Evolutionary conservation across 2,888 invertebrate genomes (phyloP), one percentile per base, ranked within the genome.

Genomic region (Tenthredo distinguenda): DNA sequence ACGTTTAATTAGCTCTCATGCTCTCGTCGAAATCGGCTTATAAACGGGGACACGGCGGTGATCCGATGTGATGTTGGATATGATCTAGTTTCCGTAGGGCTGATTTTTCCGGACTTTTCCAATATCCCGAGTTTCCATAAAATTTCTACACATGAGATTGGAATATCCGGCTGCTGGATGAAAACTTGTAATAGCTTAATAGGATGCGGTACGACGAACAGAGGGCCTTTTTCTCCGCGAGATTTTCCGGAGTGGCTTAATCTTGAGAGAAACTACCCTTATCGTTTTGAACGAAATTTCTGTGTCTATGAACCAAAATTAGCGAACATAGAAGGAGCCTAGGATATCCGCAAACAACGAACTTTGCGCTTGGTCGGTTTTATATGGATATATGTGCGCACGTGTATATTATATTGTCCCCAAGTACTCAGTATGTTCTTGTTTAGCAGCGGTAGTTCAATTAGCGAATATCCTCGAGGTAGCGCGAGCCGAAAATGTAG

Each of bases 381-480:
- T 76, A 43, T 4, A 15, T 40, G 47, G 26, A 76, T 47, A 76
- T n/a, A 71, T 71, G 1, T 7, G n/a, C 9, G 26, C 7, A 18
- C 76, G 26, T 4, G 43, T 81, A 18, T 21, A 81, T 58, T 62
- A 40, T 58, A 31, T 40, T 40, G 21, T 81, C 18, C 77, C 77
- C 55, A 55, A 50, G 21, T n/a, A 81, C 40, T 62, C 7, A 40
- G 40, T 62, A 21, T 62, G 58, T 62, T 81, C 77, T 77, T 62
- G 62, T 81, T 40, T 37, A n/a, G 62, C 62, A 26, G 79, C n/a
- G 58, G 37, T 81, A 21, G 62, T 40, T 37, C 18, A 81, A 40
- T 58, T 62, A 58, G 40, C 15, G 58, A 40, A 77, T 55, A 50
- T 77, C 77, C 55, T 77, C 77, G 34, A 55, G 77, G 77, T n/a